phyloP scores from a whole-genome alignment of 1,140 invertebrate genomes.

The Musca vetustissima region DNA sequence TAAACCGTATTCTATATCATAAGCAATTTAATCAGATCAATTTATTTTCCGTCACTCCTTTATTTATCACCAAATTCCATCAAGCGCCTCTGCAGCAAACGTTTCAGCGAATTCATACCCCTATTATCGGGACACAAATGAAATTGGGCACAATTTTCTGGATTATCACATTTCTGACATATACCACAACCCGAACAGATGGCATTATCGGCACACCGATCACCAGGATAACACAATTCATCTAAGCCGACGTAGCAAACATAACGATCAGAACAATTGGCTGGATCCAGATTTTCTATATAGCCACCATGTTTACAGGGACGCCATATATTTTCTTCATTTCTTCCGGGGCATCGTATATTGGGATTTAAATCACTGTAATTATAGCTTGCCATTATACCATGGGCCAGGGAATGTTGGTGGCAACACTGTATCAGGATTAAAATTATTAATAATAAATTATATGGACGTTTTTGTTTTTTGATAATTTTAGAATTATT shows the following conservation, averaged over 20 bases:
- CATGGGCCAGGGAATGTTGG: no score
- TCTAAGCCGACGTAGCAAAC: neutral
- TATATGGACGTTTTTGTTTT: no score
- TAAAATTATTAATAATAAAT: no score
- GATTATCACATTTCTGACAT: conserved; percentile 10
- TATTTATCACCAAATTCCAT: neutral
- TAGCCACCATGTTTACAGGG: conserved; percentile 6
- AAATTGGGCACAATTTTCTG: conserved; percentile 11
- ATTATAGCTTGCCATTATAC: no score
- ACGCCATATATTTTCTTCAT: conserved; percentile 8
- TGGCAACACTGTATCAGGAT: no score
- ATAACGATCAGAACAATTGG: conserved; percentile 11
- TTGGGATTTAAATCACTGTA: neutral
- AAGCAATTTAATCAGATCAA: no score
- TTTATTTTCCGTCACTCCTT: no score
- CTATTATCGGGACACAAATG: neutral
- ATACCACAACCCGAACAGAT: conserved; percentile 7
- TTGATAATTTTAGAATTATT: no score
- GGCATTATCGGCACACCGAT: conserved; percentile 6
- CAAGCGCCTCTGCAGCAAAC: conserved; percentile 1
- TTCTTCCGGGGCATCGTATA: conserved; percentile 1
- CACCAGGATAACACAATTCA: neutral
- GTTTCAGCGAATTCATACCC: conserved; percentile 3
- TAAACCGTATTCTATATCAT: no score
- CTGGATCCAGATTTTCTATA: conserved; percentile 3